Evolutionary conservation across 2,113 vertebrate species (phyloP), one percentile per base, ranked within the genome.

Genomic region (Osmerus eperlanus): DNA sequence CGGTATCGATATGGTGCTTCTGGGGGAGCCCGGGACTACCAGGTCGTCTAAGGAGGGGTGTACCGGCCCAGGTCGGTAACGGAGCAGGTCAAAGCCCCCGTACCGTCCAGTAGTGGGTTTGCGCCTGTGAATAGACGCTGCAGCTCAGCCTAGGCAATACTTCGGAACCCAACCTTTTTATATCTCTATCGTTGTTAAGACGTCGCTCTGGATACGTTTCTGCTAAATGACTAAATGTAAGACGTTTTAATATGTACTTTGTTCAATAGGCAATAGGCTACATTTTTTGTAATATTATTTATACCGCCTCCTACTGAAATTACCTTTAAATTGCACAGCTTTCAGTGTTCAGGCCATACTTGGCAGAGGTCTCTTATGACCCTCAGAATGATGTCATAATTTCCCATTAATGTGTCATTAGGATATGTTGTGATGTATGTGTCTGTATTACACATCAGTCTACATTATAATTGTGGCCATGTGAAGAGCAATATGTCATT

Each of bases 31-130:
- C 19, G 3, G 66, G 53, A 68, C 41, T 51, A 77, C 70, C 76
- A 75, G 67, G 73, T 72, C 41, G 78, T 36, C 47, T 82, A 76
- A 83, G 72, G 85, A 85, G 90, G 90, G 89, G 89, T 90, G 91
- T 89, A 85, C 87, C 66, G 74, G 92, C 82, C 84, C 76, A 73
- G 87, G 77, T 71, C 73, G 73, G 86, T 85, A 78, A 90, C 77
- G 91, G 91, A 93, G 92, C 92, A 92, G 92, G 91, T 90, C 90
- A 93, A 93, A 92, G 63, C 91, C 91, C 89, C 91, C 85, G 78
- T 91, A 88, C 73, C 23, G 85, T 13, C 92, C 91, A 58, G 92
- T 91, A 90, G 91, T 69, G 89, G 91, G 90, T 90, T 74, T 9
- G 90, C 88, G 85, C 89, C 91, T 87, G 91, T 91, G 92, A 92